Evolutionary conservation across 1,140 invertebrate species (phyloP).

Genomic region (Nasonia giraulti): DNA sequence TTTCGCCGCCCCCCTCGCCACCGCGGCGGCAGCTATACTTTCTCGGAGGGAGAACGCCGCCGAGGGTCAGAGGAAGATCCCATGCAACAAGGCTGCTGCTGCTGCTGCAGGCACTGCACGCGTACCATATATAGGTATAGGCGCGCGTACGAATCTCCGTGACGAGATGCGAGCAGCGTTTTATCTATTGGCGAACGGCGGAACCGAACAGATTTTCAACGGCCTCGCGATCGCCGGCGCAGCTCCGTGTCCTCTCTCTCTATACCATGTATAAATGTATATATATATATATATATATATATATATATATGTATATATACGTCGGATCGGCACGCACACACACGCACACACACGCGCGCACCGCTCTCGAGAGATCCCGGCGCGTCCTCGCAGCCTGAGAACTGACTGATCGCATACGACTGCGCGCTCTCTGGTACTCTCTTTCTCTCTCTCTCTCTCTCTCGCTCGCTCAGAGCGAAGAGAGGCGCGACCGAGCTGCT

Average conservation of each 20-base stretch:
- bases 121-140: too few species aligned
- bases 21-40: not conserved
- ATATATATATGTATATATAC: too few species aligned
- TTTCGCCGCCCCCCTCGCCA: not conserved
- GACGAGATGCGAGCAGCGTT: too few species aligned
- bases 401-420: not conserved
- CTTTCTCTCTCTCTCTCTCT: slow-evolving; percentile 22
- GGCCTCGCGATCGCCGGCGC: not conserved
- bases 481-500: not conserved
- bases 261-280: too few species aligned
- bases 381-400: slow-evolving; percentile 1
- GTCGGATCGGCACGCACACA: not conserved
- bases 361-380: not conserved
- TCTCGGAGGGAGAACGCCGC: not conserved
- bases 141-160: too few species aligned
- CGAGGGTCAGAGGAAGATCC: not conserved
- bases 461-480: not conserved
- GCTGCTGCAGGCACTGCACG: not conserved
- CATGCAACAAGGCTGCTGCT: not conserved
- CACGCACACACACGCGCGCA: not conserved
- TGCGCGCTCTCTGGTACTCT: not conserved
- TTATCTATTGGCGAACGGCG: too few species aligned
- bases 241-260: not conserved
- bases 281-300: too few species aligned
- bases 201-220: too few species aligned